These are phyloP conservation scores for Smutsia temminckii DNA, from an alignment of 2,797 vertebrate genomes.

Conservation along the genomic window DNA sequence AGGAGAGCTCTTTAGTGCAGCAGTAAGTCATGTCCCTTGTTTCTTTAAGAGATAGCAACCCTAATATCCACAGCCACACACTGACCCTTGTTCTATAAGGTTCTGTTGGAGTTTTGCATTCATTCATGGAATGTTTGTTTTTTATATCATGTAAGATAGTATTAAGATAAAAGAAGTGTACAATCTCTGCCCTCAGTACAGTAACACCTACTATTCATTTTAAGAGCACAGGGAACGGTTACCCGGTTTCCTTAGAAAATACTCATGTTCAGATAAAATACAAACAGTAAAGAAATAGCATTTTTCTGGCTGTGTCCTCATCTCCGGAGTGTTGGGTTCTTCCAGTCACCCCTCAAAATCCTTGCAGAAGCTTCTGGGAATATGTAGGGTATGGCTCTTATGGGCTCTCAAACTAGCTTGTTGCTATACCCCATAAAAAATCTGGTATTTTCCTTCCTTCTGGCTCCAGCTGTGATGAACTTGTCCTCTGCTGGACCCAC, in stretches of 20 bases:
- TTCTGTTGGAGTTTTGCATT: background rate
- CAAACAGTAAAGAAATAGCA: background rate
- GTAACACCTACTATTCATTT: background rate
- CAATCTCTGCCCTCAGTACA: background rate
- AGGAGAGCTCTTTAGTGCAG: background rate
- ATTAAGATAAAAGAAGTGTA: background rate
- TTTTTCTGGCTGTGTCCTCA: background rate
- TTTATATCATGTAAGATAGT: background rate
- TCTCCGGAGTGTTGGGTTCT: background rate
- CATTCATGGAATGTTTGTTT: background rate
- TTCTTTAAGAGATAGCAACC: background rate
- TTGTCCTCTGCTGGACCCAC: background rate
- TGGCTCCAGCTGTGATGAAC: background rate
- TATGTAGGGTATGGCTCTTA: background rate
- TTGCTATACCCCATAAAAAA: background rate
- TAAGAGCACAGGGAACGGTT: background rate
- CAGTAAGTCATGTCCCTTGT: background rate
- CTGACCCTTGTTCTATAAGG: background rate
- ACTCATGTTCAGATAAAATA: background rate
- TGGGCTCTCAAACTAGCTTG: background rate
- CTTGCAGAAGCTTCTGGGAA: slow-evolving; percentile 11
- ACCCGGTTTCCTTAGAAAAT: background rate
- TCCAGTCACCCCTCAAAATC: background rate
- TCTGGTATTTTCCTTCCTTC: background rate
- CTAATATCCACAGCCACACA: background rate